phyloP scores from a whole-genome alignment of 2,113 vertebrate species.

The Pelmatolapia mariae region DNA sequence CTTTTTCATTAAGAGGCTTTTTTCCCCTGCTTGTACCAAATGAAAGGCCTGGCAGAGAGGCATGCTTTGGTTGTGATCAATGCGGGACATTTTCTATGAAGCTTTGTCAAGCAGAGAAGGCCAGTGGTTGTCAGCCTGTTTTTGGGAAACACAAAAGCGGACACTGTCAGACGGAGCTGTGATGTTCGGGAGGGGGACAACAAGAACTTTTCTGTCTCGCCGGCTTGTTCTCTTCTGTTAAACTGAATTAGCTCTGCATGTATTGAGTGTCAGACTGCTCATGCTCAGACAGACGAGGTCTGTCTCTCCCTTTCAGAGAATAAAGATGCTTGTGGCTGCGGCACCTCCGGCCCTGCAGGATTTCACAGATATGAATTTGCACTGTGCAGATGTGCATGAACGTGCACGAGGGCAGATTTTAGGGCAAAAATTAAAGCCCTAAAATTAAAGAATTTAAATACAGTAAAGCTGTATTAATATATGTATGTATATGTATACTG shows the following conservation, averaged over 20 bases:
- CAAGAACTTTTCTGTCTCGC: slow-evolving; percentile 57
- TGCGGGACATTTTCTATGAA: slow-evolving; percentile 31
- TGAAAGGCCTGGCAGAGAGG: not conserved
- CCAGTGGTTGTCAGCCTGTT: slow-evolving; percentile 1
- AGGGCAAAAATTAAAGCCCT: not conserved
- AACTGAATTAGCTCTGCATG: slow-evolving; percentile 24
- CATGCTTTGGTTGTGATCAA: slow-evolving; percentile 17
- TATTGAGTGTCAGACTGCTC: not conserved
- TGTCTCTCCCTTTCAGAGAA: not conserved
- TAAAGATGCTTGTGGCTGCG: not conserved
- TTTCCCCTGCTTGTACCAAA: not conserved
- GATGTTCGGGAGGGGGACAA: slow-evolving; percentile 12
- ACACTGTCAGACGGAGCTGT: slow-evolving; percentile 36
- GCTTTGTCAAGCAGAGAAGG: slow-evolving; percentile 42
- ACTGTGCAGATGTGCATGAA: not conserved
- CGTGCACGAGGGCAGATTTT: not conserved
- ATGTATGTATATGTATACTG: not conserved
- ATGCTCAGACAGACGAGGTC: not conserved
- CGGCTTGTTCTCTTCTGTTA: not conserved
- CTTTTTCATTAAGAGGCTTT: not conserved
- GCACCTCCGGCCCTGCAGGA: not conserved
- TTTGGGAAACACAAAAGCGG: slow-evolving; percentile 39
- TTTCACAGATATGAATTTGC: not conserved
- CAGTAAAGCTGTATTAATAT: not conserved
- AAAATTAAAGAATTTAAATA: not conserved